Evolutionary conservation across 2,888 invertebrate species (phyloP).

Genomic region (Exephanes ischioxanthus): DNA sequence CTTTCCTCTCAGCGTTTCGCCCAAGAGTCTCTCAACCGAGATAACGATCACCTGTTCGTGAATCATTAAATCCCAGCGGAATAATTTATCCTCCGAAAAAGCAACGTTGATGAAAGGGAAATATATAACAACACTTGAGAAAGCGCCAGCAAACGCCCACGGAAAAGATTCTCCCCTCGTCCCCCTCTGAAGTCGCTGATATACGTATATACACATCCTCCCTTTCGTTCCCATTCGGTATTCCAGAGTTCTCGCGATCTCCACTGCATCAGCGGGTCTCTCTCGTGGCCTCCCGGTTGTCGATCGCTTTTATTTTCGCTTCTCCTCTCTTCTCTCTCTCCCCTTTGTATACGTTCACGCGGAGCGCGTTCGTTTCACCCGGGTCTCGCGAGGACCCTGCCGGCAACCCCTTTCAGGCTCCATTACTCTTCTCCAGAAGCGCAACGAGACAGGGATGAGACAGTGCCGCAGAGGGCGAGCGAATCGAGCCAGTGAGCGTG

Average conservation of each 20-base stretch:
- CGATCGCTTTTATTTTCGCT: constrained; percentile 43
- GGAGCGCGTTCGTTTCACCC: background rate
- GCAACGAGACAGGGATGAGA: constrained; percentile 22
- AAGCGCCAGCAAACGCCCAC: background rate
- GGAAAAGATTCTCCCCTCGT: background rate
- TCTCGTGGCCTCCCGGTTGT: constrained; percentile 27
- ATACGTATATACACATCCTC: background rate
- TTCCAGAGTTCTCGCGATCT: constrained; percentile 15
- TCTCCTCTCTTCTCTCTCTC: constrained; percentile 11
- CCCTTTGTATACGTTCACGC: constrained; percentile 13
- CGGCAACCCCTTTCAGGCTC: constrained; percentile 38
- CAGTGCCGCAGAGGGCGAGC: background rate
- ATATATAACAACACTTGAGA: background rate
- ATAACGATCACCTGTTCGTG: background rate
- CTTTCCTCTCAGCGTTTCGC: background rate
- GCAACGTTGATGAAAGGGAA: background rate
- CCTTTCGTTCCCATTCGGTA: background rate
- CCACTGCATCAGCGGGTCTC: constrained; percentile 7
- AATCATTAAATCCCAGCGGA: background rate
- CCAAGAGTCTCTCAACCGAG: background rate
- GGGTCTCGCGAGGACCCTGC: constrained; percentile 19
- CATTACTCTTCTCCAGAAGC: constrained; percentile 45
- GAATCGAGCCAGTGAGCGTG: constrained; percentile 27
- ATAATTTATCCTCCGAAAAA: background rate
- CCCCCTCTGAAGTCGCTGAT: background rate